phyloP scores from a whole-genome alignment of 1,140 invertebrate species.

The Drosophila micromelanica region DNA sequence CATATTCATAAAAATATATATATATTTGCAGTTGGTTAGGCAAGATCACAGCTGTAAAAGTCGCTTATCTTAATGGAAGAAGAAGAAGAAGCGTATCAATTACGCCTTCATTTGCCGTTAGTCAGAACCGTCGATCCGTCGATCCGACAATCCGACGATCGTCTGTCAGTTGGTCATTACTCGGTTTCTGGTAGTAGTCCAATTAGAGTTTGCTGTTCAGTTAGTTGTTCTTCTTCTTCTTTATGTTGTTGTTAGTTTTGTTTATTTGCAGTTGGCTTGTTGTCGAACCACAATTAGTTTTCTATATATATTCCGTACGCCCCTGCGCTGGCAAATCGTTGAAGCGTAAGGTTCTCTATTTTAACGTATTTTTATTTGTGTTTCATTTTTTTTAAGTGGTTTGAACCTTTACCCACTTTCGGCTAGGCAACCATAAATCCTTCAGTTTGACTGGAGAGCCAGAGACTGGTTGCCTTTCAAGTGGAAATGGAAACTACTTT shows the following conservation, averaged over 20 bases:
- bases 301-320: conserved; percentile 15
- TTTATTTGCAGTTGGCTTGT: conserved; percentile 26
- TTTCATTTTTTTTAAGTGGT: conserved; percentile 48
- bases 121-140: conserved; percentile 17
- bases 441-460: conserved; percentile 32
- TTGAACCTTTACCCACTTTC: conserved; percentile 48
- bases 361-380: conserved; percentile 21
- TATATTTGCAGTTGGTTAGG: conserved; percentile 1
- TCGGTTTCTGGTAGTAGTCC: conserved; percentile 34
- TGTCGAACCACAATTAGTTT: conserved; percentile 45
- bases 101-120: conserved; percentile 31
- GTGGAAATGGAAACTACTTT: conserved; percentile 62
- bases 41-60: conserved; percentile 23
- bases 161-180: conserved; percentile 27
- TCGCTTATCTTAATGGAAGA: conserved; percentile 30
- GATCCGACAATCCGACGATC: conserved; percentile 12
- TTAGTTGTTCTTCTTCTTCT: conserved; percentile 1
- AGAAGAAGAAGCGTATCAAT: conserved; percentile 9
- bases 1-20: conserved; percentile 6
- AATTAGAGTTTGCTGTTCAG: conserved; percentile 55
- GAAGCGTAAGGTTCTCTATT: conserved; percentile 41
- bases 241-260: conserved; percentile 1
- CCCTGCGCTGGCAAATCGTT: conserved; percentile 36
- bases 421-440: conserved; percentile 64
- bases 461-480: conserved; percentile 47